A percentile compares a stretch with the other conserved stretches of the same genome.
These are phyloP conservation scores for Tenthredo mesomela DNA, from an alignment of 2,888 invertebrate genomes.

Conservation along the genomic window DNA sequence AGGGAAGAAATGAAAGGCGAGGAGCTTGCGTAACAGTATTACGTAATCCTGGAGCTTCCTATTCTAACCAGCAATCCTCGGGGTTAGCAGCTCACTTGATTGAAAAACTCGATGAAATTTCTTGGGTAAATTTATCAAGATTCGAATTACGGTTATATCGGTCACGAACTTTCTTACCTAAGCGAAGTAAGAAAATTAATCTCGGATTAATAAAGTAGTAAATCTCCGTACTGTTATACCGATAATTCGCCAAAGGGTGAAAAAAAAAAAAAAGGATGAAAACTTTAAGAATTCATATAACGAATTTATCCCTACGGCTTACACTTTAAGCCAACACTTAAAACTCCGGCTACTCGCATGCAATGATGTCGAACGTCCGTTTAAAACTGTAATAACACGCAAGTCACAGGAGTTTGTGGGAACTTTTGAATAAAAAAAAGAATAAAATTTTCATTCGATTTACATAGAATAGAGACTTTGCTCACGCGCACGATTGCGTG, in stretches of 20 bases:
- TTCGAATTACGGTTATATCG: background rate
- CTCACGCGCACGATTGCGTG: slow-evolving; percentile 39
- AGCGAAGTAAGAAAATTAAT: background rate
- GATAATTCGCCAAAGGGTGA: background rate
- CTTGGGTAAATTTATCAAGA: background rate
- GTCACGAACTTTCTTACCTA: background rate
- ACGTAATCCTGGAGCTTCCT: slow-evolving; percentile 3
- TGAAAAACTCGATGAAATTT: slow-evolving; percentile 31
- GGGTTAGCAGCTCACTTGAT: background rate
- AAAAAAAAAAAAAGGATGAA: too few relatives aligned
- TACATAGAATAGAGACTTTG: slow-evolving; percentile 49
- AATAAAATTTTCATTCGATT: slow-evolving; percentile 45
- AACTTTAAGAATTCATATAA: background rate
- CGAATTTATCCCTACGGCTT: background rate
- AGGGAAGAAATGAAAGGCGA: background rate
- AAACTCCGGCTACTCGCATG: background rate
- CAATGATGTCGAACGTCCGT: slow-evolving; percentile 15
- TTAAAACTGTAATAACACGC: slow-evolving; percentile 30
- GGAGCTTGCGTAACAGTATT: slow-evolving; percentile 19
- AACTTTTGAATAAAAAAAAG: slow-evolving; percentile 19
- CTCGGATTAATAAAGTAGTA: background rate
- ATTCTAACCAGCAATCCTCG: background rate
- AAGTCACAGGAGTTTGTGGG: slow-evolving; percentile 19
- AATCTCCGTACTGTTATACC: background rate
- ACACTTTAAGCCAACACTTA: background rate